Evolutionary conservation across 2,113 vertebrate species (phyloP).

Genomic region (Seriola quinqueradiata): DNA sequence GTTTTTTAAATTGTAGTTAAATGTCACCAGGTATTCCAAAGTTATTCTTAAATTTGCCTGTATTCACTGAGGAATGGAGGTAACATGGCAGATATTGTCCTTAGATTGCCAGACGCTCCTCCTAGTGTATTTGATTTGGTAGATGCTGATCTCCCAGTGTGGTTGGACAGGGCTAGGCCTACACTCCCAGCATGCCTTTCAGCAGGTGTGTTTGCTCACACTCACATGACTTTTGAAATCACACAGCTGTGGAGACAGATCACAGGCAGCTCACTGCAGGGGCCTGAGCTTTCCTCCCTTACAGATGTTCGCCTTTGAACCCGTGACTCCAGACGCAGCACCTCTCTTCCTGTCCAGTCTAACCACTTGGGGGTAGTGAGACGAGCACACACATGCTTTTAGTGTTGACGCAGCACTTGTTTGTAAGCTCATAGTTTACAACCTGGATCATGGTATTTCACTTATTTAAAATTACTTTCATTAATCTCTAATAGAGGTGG

Average conservation of each 20-base stretch:
- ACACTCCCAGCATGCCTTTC: constrained; percentile 74
- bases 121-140: constrained; percentile 65
- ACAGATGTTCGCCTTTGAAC: constrained; percentile 78
- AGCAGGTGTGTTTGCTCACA: constrained; percentile 79
- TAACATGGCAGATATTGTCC: constrained; percentile 20
- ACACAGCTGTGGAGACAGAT: constrained; percentile 78
- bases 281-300: constrained; percentile 42
- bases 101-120: constrained; percentile 46
- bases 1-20: background rate
- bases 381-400: background rate
- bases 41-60: background rate
- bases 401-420: background rate
- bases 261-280: constrained; percentile 68
- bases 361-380: constrained; percentile 31
- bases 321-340: constrained; percentile 21
- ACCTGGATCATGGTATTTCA: background rate
- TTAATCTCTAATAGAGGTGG: background rate
- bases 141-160: constrained; percentile 52
- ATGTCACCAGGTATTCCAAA: background rate
- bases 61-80: background rate
- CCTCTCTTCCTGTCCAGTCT: constrained; percentile 60
- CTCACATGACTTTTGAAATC: constrained; percentile 67
- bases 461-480: background rate
- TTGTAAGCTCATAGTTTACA: background rate
- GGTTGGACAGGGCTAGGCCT: constrained; percentile 37